Conservation (phyloP, 2,113 vertebrate species). For the Sylvia atricapilla region DNA sequence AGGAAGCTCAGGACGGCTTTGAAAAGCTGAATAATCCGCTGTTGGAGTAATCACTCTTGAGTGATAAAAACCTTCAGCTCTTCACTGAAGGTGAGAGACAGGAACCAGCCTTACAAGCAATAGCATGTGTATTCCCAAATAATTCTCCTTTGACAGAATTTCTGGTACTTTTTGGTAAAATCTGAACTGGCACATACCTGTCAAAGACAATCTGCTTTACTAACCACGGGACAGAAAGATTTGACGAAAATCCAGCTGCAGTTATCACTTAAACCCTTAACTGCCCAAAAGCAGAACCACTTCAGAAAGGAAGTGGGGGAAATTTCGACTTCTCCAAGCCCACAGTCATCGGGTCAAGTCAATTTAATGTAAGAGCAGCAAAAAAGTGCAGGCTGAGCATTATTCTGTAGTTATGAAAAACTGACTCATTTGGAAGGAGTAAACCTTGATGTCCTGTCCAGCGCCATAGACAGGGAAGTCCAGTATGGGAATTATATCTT, state of each 20-base stretch:
- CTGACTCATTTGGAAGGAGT: neutral
- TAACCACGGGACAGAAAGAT: neutral
- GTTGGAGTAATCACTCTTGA: neutral
- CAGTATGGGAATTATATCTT: neutral
- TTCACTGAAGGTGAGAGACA: neutral
- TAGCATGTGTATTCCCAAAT: neutral
- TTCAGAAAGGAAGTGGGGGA: neutral
- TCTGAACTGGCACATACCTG: neutral
- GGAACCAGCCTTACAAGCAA: neutral
- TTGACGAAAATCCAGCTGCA: neutral
- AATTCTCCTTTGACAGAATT: neutral
- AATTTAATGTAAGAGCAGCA: neutral
- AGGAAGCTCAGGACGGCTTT: neutral
- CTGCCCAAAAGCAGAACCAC: conserved; percentile 34
- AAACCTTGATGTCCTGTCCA: neutral
- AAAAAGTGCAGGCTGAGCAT: neutral
- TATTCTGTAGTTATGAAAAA: neutral
- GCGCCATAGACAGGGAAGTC: neutral
- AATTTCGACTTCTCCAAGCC: conserved; percentile 10
- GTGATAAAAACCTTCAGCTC: neutral
- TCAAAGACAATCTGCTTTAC: neutral
- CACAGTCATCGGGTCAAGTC: neutral
- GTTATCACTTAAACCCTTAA: conserved; percentile 2
- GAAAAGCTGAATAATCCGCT: neutral
- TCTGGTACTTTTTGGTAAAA: neutral